Conservation (phyloP, 2,888 invertebrate species). For the Drosophila nr. fundita region DNA sequence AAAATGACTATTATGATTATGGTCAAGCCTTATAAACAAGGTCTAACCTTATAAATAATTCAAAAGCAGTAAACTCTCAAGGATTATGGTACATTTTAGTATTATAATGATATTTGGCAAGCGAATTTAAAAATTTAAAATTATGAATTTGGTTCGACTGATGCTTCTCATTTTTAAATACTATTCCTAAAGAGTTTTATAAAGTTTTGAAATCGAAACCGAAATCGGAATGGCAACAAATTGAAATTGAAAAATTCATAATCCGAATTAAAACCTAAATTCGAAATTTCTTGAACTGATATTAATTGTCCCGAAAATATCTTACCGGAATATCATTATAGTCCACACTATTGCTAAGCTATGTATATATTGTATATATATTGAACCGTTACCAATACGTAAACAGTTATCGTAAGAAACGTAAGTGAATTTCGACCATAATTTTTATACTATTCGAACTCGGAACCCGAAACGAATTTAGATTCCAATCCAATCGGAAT, state of each 20-base stretch:
- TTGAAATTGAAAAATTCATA: neutral
- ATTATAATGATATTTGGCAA: neutral
- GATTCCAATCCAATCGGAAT: neutral
- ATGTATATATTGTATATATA: neutral
- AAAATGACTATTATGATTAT: neutral
- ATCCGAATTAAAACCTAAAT: neutral
- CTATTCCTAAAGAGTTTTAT: neutral
- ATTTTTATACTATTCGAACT: neutral
- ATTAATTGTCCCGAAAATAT: neutral
- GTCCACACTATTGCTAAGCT: neutral
- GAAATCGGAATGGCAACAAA: neutral
- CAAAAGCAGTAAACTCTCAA: neutral
- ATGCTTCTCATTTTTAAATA: neutral
- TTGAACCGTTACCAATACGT: neutral
- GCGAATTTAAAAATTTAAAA: neutral
- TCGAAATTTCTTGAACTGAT: neutral
- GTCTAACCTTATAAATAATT: neutral
- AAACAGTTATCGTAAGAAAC: neutral
- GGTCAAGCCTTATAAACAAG: neutral
- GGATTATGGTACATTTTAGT: neutral
- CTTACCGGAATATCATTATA: neutral
- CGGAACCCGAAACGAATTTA: neutral
- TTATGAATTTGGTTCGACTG: neutral
- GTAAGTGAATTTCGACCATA: neutral
- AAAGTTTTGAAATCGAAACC: neutral